Evolutionary conservation across 1,140 invertebrate species (phyloP).

Genomic region (Cydia splendana): DNA sequence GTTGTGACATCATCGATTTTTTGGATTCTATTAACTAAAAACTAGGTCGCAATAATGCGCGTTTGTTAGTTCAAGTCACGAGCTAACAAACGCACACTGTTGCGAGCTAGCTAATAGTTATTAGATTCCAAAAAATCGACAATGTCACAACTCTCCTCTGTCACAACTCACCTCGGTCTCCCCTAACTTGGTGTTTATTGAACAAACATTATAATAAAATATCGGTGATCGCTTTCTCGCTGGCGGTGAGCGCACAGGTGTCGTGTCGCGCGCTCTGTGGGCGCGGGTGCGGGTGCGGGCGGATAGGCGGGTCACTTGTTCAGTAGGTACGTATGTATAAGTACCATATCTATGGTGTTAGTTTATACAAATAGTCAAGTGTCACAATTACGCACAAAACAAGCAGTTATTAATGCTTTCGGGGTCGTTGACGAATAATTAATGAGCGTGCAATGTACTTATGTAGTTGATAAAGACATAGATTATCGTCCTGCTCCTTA

Average conservation of each 20-base stretch:
- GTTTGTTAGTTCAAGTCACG: too few species aligned
- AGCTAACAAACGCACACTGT: too few species aligned
- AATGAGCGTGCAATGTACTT: slow-evolving; percentile 41
- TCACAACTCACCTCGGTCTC: too few species aligned
- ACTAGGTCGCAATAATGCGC: too few species aligned
- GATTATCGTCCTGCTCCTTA: slow-evolving; percentile 43
- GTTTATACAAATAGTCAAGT: slow-evolving; percentile 39
- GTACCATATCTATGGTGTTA: slow-evolving; percentile 4
- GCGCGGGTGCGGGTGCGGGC: neutral
- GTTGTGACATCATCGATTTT: too few species aligned
- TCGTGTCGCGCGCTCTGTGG: neutral
- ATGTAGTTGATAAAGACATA: slow-evolving; percentile 23
- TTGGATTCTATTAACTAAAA: too few species aligned
- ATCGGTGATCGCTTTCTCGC: neutral
- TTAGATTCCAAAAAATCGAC: too few species aligned
- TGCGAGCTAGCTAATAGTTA: too few species aligned
- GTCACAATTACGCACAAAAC: slow-evolving; percentile 66
- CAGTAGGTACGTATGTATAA: neutral
- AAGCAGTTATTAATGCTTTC: slow-evolving; percentile 54
- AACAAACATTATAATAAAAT: neutral
- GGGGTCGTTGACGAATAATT: slow-evolving; percentile 56
- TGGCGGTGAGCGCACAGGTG: neutral
- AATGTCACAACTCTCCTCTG: too few species aligned
- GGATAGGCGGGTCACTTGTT: neutral
- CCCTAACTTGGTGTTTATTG: too few species aligned